Evolutionary conservation across 1,140 invertebrate species (phyloP), one percentile per base, ranked within the genome.

Genomic region (Camponotus pennsylvanicus): DNA sequence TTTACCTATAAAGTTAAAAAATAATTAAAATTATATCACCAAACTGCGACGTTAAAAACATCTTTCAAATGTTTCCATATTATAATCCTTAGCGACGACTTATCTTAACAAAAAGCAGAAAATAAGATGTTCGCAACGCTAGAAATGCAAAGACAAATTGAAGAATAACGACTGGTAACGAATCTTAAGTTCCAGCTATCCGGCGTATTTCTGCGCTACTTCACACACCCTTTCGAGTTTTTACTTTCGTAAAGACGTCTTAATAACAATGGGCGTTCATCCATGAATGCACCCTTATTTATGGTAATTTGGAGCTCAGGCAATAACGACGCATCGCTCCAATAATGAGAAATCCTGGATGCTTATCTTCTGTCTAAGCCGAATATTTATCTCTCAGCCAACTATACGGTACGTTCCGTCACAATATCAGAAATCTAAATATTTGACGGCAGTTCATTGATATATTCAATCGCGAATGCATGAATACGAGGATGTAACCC

Each of bases 371-470:
- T 4, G 9, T 27, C 13, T 7, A 6, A 83, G 13, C 3, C 37
- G 18, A 34, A 18, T 3, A 37, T 73, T 61, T 18, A 63, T n/a
- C 13, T 49, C 37, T 83, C 55, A 40, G 11, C 18, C 34, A 67
- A 45, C 15, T 42, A 15, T 52, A 5, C 42, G 11, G 9, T 67
- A 27, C 27, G 18, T 52, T 13, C 59, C 4, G 7, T n/a, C 34
- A 21, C 40, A 55, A n/a, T 75, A 63, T 73, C 55, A 11, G 64
- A 78, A 71, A 85, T 89, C 67, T 85, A 88, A 89, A 88, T 88
- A 88, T 85, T 45, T 77, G 34, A 13, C 11, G 2, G 2, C n/a
- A 18, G 21, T 63, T 11, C 40, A 21, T 34, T 37, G 27, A 7
- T 49, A 18, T 15, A 80, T 66, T 57, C 37, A 42, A 34, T 66